Conservation (phyloP, 37 sponge, comb jelly and placozoan genomes). For the Geodia barretti region DNA sequence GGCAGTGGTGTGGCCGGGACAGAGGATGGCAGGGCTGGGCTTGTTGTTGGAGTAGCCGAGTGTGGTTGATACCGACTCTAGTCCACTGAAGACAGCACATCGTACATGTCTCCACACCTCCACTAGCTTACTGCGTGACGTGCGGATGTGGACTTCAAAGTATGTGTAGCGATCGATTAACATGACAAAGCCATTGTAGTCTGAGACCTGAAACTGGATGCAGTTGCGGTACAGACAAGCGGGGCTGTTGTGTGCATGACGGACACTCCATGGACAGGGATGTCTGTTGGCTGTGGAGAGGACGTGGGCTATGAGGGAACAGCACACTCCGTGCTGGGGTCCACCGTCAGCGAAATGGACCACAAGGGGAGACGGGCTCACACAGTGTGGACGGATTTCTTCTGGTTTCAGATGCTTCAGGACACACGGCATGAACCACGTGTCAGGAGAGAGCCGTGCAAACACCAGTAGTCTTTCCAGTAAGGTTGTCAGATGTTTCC, state of each 20-base stretch:
- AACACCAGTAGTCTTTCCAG: not conserved
- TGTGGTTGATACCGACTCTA: too few relatives aligned
- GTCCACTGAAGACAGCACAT: too few relatives aligned
- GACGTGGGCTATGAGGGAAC: too few relatives aligned
- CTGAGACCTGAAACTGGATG: not conserved
- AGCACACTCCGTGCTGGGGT: too few relatives aligned
- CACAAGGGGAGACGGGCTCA: too few relatives aligned
- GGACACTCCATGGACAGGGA: not conserved
- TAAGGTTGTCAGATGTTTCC: not conserved
- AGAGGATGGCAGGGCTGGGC: too few relatives aligned
- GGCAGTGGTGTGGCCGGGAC: too few relatives aligned
- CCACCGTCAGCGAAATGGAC: too few relatives aligned
- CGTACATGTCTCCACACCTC: too few relatives aligned
- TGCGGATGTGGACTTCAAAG: not conserved
- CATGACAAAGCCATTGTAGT: not conserved
- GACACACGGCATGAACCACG: not conserved
- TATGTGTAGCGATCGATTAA: not conserved
- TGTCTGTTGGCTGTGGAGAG: too few relatives aligned
- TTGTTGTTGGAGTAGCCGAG: too few relatives aligned
- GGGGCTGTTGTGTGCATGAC: not conserved
- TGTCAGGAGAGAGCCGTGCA: not conserved
- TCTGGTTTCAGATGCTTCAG: not conserved
- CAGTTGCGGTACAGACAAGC: not conserved
- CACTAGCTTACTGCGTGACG: too few relatives aligned
- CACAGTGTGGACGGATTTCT: not conserved